Evolutionary conservation across 2,888 invertebrate species (phyloP).

Genomic region (Epinotia ramella): DNA sequence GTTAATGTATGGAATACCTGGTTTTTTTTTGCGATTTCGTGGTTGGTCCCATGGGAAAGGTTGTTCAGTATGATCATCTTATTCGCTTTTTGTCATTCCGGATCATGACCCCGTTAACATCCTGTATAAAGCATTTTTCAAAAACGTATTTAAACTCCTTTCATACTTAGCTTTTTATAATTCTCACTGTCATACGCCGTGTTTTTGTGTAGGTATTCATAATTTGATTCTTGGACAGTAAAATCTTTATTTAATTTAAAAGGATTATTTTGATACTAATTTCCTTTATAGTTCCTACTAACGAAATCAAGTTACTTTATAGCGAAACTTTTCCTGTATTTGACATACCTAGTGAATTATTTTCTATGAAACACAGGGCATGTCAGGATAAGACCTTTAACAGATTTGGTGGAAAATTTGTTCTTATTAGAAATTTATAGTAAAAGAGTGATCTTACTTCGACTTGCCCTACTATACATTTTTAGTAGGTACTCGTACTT

Average conservation of each 20-base stretch:
- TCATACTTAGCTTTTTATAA: too few relatives aligned
- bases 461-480: slow-evolving; percentile 15
- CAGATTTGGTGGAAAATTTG: not conserved
- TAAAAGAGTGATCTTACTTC: slow-evolving; percentile 9
- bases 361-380: slow-evolving; percentile 16
- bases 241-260: not conserved
- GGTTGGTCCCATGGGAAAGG: too few relatives aligned
- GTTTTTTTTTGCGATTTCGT: too few relatives aligned
- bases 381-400: slow-evolving; percentile 9
- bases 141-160: too few relatives aligned
- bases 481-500: slow-evolving; percentile 46
- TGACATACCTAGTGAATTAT: not conserved
- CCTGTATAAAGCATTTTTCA: too few relatives aligned
- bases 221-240: not conserved
- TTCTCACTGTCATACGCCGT: too few relatives aligned
- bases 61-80: too few relatives aligned
- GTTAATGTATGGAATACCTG: too few relatives aligned
- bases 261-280: not conserved
- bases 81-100: too few relatives aligned
- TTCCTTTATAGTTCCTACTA: not conserved
- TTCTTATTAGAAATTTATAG: not conserved
- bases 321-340: slow-evolving; percentile 2
- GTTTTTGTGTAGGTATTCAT: not conserved
- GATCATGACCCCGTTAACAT: too few relatives aligned
- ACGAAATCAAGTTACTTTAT: not conserved